Evolutionary conservation across 2,888 invertebrate species (phyloP), one percentile per base, ranked within the genome.

Genomic region (Eledone cirrhosa): DNA sequence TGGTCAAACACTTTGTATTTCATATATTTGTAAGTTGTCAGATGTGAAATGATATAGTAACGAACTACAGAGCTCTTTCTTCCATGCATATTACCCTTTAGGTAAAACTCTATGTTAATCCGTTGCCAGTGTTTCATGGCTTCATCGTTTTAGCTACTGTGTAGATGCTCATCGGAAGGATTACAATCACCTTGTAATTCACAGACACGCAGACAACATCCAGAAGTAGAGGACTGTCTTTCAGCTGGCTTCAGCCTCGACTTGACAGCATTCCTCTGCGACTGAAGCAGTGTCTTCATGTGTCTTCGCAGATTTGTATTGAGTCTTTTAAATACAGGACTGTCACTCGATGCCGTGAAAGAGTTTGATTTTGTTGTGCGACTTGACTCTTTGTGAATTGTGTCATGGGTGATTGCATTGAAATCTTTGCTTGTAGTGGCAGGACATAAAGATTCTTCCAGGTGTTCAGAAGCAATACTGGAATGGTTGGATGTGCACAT

Each of bases 321-420:
- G 48, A 76, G 76, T 76, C 76, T 76, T 47, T 76, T 76, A 24
- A 76, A 76, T 14, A 76, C 76, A 24, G 76, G 76, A 76, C 76
- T 76, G 29, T 76, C 76, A 48, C 48, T 76, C 29, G 76, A 76
- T 19, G 76, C 48, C 24, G 76, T 76, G 76, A 47, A 48, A 47
- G 76, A 47, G 16, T 47, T 76, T 27, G 48, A 76, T 47, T 48
- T 76, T 29, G 76, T 48, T 48, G 76, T 76, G 19, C 76, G 47
- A 76, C 48, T 76, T 24, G 47, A 47, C 48, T 29, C 48, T 29
- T 76, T 76, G 76, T 76, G 76, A 1, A 27, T 29, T 19, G n/a
- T 48, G 48, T 76, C 48, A 47, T 76, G 47, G 13, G 47, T 47
- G 11, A 48, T 24, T 24, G 48, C 47, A 48, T 76, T 48, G 24